A percentile compares a stretch with the other conserved stretches of the same genome.
Conservation (phyloP, 2,888 invertebrate species). For the Nephrotoma flavescens region DNA sequence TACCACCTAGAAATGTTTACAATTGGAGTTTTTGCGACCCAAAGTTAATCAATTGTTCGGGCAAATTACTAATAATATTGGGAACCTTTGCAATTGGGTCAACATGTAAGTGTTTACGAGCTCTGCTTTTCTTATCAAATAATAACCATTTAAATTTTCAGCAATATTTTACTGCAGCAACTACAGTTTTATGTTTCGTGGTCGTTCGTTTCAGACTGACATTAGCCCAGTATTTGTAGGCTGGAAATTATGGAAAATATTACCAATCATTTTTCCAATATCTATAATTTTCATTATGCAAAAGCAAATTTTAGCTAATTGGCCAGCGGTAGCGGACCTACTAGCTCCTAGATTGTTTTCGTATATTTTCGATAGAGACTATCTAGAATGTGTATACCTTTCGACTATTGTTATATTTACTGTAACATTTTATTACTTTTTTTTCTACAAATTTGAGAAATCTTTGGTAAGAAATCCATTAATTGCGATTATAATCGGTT, state of each 20-base stretch:
- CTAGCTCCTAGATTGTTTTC: background rate
- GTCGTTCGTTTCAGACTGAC: no score
- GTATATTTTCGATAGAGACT: background rate
- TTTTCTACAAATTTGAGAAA: background rate
- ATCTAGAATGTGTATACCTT: background rate
- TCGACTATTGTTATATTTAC: background rate
- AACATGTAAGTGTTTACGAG: background rate
- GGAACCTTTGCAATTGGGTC: background rate
- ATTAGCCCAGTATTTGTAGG: no score
- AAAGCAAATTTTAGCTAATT: background rate
- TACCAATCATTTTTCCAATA: background rate
- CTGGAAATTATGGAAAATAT: background rate
- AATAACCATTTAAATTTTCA: background rate
- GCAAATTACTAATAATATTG: background rate
- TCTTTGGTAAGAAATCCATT: background rate
- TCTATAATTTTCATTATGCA: background rate
- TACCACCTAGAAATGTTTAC: no score
- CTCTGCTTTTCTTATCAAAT: no score
- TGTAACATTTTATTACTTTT: background rate
- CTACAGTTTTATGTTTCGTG: background rate
- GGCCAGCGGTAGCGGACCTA: background rate
- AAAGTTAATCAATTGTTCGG: background rate
- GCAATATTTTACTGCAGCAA: background rate
- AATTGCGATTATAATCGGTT: background rate
- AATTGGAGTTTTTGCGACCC: no score